phyloP scores from a whole-genome alignment of 2,888 invertebrate species.

The Serripes groenlandicus region DNA sequence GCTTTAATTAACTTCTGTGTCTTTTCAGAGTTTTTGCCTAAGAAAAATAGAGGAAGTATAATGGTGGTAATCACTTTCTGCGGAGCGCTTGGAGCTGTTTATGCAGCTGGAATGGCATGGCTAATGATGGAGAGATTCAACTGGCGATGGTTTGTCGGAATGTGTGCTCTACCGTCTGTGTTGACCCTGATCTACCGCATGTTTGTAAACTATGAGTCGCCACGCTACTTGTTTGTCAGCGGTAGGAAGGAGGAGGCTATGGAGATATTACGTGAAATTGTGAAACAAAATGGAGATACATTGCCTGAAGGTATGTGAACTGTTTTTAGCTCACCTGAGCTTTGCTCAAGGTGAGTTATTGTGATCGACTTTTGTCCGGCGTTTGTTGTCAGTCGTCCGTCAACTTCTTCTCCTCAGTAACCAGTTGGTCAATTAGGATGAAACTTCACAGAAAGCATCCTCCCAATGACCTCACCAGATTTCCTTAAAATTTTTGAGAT shows the following conservation, averaged over 20 bases:
- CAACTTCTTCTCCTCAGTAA: no score
- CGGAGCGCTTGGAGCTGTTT: slow-evolving; percentile 80
- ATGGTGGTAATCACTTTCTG: slow-evolving; percentile 81
- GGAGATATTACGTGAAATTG: slow-evolving; percentile 72
- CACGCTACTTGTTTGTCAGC: slow-evolving; percentile 77
- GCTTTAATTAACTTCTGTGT: no score
- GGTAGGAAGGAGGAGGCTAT: slow-evolving; percentile 69
- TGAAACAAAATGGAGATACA: slow-evolving; percentile 64
- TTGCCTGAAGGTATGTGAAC: slow-evolving; percentile 67
- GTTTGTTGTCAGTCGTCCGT: no score
- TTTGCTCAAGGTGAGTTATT: background rate
- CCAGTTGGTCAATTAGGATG: no score
- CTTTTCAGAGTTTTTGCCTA: slow-evolving; percentile 81
- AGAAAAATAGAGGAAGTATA: slow-evolving; percentile 73
- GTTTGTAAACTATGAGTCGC: slow-evolving; percentile 75
- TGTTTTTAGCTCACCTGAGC: no score
- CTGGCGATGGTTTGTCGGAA: slow-evolving; percentile 78
- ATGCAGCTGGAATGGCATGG: slow-evolving; percentile 79
- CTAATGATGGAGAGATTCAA: slow-evolving; percentile 72
- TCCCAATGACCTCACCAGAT: no score
- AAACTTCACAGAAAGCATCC: no score
- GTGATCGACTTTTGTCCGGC: no score
- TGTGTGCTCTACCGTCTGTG: slow-evolving; percentile 76
- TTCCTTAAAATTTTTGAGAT: no score
- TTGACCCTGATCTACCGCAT: slow-evolving; percentile 68